These are phyloP conservation scores for Paramisgurnus dabryanus DNA, from an alignment of 2,113 vertebrate species.

Conservation along the genomic window DNA sequence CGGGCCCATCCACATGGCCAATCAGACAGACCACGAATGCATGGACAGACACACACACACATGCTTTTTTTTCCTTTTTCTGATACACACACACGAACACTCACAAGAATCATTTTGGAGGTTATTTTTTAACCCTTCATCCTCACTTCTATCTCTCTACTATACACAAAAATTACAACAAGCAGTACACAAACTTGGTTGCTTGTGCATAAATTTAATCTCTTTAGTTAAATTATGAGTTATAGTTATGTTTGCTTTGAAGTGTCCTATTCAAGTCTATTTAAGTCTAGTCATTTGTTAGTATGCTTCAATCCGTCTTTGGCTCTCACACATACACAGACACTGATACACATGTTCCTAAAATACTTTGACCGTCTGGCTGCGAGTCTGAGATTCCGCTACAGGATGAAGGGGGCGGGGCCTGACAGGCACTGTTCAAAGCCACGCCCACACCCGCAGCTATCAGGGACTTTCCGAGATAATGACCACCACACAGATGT, in stretches of 20 bases:
- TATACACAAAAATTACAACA: neutral
- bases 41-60: conserved; percentile 36
- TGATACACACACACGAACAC: conserved; percentile 20
- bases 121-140: conserved; percentile 44
- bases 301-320: neutral
- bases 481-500: neutral
- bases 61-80: neutral
- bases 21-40: conserved; percentile 44
- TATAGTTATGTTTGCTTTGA: neutral
- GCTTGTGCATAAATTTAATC: no score
- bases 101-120: conserved; percentile 36
- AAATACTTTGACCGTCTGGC: conserved; percentile 54
- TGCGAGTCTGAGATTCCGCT: conserved; percentile 48
- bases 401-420: conserved; percentile 46
- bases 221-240: no score
- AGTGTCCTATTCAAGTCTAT: neutral
- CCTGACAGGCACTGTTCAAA: conserved; percentile 32
- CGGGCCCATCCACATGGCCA: conserved; percentile 50
- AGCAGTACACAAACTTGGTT: neutral
- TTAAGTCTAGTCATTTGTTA: neutral
- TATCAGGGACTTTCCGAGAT: conserved; percentile 48
- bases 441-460: conserved; percentile 41
- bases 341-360: conserved; percentile 49
- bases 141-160: conserved; percentile 22
- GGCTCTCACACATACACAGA: conserved; percentile 24